Evolutionary conservation across 2,797 vertebrate species (phyloP).

Genomic region (Pygocentrus nattereri): DNA sequence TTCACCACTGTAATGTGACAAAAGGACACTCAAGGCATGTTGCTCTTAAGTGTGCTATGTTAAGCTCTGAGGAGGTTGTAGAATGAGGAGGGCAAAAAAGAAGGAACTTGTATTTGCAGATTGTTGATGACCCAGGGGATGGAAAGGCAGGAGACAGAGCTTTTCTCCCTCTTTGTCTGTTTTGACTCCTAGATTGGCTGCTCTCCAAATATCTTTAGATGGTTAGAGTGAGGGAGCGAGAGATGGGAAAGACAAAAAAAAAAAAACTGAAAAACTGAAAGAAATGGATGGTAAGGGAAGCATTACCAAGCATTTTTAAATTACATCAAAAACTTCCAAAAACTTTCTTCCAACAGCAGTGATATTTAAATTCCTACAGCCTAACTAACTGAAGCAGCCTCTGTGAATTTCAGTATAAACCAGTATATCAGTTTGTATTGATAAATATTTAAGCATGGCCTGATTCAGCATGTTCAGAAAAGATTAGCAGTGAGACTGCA

Average conservation of each 20-base stretch:
- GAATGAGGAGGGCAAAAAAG: neutral
- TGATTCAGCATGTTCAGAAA: too few relatives aligned
- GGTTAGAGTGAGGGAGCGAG: constrained; percentile 1
- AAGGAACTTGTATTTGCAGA: neutral
- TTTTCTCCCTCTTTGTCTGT: constrained; percentile 15
- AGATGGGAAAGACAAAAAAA: constrained; percentile 31
- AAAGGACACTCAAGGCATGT: neutral
- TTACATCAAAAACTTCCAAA: too few relatives aligned
- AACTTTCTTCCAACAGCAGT: too few relatives aligned
- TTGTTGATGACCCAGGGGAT: constrained; percentile 13
- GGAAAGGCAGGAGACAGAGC: constrained; percentile 3
- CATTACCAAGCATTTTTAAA: too few relatives aligned
- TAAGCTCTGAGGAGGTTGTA: neutral
- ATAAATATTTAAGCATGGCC: too few relatives aligned
- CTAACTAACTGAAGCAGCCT: too few relatives aligned
- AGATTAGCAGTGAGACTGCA: too few relatives aligned
- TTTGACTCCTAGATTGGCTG: constrained; percentile 36
- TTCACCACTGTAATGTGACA: constrained; percentile 33
- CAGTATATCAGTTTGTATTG: too few relatives aligned
- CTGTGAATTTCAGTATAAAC: too few relatives aligned
- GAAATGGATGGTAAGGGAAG: neutral
- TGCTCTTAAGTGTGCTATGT: neutral
- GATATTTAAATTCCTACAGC: too few relatives aligned
- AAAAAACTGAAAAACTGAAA: too few relatives aligned
- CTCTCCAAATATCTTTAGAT: constrained; percentile 8